Percentiles rank a stretch among this genome's conserved stretches.
phyloP scores from a whole-genome alignment of 37 sponge, comb jelly and placozoan species.

The Agelas oroides region DNA sequence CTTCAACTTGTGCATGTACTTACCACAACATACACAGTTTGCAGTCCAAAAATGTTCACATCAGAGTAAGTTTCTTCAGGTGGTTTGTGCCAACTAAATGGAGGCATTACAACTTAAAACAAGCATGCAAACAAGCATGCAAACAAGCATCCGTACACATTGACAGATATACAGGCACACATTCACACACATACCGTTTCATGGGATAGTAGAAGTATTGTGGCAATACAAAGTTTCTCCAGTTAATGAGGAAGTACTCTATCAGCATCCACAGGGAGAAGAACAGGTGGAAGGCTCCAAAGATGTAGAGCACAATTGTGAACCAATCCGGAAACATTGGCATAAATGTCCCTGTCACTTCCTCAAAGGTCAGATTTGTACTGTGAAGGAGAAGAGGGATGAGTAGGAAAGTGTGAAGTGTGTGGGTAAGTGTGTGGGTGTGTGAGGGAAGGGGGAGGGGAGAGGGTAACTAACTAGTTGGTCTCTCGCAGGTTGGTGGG shows the following conservation, averaged over 20 bases:
- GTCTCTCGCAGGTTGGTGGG: too few species aligned
- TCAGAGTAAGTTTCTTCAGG: constrained; percentile 48
- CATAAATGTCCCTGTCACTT: not conserved
- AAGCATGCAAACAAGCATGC: too few species aligned
- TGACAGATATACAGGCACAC: too few species aligned
- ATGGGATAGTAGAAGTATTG: constrained; percentile 3
- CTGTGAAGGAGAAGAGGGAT: too few species aligned
- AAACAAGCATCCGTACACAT: too few species aligned
- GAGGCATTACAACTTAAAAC: too few species aligned
- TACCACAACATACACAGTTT: constrained; percentile 45
- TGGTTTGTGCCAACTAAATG: not conserved
- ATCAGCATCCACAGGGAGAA: constrained; percentile 60
- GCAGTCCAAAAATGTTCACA: constrained; percentile 38
- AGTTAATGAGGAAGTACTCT: constrained; percentile 70
- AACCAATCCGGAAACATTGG: not conserved
- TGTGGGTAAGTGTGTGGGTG: too few species aligned
- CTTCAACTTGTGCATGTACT: not conserved
- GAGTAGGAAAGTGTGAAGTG: too few species aligned
- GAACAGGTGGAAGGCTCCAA: constrained; percentile 69
- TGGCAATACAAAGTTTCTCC: constrained; percentile 64
- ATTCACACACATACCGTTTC: too few species aligned
- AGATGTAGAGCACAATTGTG: constrained; percentile 27
- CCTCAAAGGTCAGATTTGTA: too few species aligned
- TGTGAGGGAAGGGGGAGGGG: too few species aligned
- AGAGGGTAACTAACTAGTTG: too few species aligned